Evolutionary conservation across 2,888 invertebrate species (phyloP), one percentile per base, ranked within the genome.

Genomic region (Podotricha telesiphe): DNA sequence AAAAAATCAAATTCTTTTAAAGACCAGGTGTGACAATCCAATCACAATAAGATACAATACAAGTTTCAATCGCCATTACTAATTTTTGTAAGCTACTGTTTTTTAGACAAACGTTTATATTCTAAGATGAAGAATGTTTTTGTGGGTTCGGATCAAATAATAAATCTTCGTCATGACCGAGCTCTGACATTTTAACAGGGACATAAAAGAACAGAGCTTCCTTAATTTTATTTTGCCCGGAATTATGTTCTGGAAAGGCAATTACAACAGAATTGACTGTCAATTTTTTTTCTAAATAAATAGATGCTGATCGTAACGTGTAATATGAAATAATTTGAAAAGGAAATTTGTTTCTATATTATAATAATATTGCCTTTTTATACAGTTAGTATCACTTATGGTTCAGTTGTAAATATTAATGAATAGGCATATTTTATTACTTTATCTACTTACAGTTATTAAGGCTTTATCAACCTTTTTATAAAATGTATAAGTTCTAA

Each of bases 151-250:
- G 67, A 69, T 67, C 67, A 63, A 66, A 68, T 63, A 72, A 72
- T 72, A 72, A 68, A 72, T 72, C 72, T 66, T 70, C 72, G 72
- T 70, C 68, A 64, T 56, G 68, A 48, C 66, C 66, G 64, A 70
- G 68, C 65, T 59, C 72, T 70, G 72, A 72, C 72, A 68, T 72
- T 68, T 72, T 72, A 72, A 72, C 72, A 68, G 68, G 66, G 70
- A 68, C 72, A 65, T 72, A 72, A 72, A 70, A 72, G 72, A 70
- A 68, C 53, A 53, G 55, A 17, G 67, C 56, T 61, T 65, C 70
- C 67, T 69, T 69, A 62, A 72, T 72, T 70, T 70, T 70, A 68
- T 68, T 68, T 65, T 50, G 53, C 65, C 65, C 65, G 42, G 65
- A 66, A 72, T 65, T 67, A 68, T 65, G 59, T 65, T 58, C 48